phyloP scores from a whole-genome alignment of 2,888 invertebrate genomes.

The Nemurella pictetii region DNA sequence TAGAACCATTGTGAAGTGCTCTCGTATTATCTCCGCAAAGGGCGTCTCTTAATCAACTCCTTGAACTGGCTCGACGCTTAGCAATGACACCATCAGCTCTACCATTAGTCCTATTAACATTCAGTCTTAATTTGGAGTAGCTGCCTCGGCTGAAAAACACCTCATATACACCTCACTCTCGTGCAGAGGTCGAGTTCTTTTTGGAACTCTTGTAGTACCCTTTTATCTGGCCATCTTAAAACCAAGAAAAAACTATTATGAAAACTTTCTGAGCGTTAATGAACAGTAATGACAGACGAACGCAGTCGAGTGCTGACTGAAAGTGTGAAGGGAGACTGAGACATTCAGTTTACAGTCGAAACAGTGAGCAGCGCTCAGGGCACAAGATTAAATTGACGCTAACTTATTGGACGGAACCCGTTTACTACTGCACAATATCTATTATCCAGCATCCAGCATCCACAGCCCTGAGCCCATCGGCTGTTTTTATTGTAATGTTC shows the following conservation, averaged over 20 bases:
- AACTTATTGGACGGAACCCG: not conserved
- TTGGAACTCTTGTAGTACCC: not conserved
- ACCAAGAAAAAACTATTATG: not conserved
- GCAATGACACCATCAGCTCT: not conserved
- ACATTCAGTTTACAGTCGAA: conserved; percentile 7
- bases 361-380: not conserved
- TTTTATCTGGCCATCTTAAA: not conserved
- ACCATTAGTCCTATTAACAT: not conserved
- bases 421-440: not conserved
- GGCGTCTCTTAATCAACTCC: not conserved
- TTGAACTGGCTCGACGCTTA: not conserved
- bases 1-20: not conserved
- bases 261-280: not conserved
- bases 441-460: not conserved
- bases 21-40: not conserved
- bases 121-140: not conserved
- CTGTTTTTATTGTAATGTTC: not conserved
- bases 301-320: not conserved
- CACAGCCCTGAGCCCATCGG: not conserved
- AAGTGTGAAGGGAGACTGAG: not conserved
- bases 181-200: not conserved
- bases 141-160: not conserved
- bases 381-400: not conserved
- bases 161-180: not conserved
- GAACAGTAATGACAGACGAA: conserved; percentile 15